Conservation (phyloP, 1,140 invertebrate species). For the Lethrus apterus region DNA sequence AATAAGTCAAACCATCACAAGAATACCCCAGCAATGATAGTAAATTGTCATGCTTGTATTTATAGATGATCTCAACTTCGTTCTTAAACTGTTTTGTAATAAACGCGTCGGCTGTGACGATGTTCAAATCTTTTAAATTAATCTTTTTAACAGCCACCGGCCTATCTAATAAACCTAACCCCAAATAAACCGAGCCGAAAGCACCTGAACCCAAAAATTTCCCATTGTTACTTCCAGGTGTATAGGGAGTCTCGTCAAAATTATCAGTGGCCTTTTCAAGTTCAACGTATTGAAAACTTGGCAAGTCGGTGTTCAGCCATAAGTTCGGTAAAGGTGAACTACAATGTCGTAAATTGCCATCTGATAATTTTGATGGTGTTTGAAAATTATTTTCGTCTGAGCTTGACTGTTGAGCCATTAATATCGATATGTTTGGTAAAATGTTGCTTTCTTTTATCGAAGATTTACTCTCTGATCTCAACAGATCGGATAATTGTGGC, state of each 20-base stretch:
- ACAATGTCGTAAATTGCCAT: too few species aligned
- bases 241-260: conserved; percentile 33
- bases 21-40: conserved; percentile 59
- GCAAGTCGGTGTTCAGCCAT: conserved; percentile 35
- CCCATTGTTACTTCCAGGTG: conserved; percentile 25
- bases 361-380: too few species aligned
- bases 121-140: conserved; percentile 39
- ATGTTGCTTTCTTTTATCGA: too few species aligned
- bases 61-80: conserved; percentile 52
- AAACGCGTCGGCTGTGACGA: conserved; percentile 38
- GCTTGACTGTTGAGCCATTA: too few species aligned
- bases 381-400: too few species aligned
- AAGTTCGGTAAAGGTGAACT: conserved; percentile 32
- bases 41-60: conserved; percentile 59
- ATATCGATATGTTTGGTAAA: too few species aligned
- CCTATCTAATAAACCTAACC: conserved; percentile 40
- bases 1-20: conserved; percentile 51
- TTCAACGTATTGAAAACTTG: conserved; percentile 39
- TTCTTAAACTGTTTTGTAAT: conserved; percentile 55
- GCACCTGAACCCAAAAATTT: conserved; percentile 58
- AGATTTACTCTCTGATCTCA: too few species aligned
- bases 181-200: conserved; percentile 63
- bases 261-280: conserved; percentile 39
- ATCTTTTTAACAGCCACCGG: conserved; percentile 58
- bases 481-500: too few species aligned